These are phyloP conservation scores for Operophtera brumata DNA, from an alignment of 2,888 invertebrate species.

Conservation along the genomic window DNA sequence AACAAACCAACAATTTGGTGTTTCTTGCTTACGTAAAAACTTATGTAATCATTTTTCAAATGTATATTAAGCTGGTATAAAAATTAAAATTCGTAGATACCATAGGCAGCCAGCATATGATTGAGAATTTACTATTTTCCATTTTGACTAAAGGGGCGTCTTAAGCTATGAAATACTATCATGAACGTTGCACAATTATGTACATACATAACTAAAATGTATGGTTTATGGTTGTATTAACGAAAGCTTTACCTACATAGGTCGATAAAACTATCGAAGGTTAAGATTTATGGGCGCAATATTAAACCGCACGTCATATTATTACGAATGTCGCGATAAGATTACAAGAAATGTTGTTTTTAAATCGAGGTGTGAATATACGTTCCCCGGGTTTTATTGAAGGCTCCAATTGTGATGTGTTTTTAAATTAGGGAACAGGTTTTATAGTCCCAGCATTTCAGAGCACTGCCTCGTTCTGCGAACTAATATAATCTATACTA, in stretches of 20 bases:
- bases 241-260: conserved; percentile 3
- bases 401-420: background rate
- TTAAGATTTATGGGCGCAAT: conserved; percentile 31
- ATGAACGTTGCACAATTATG: background rate
- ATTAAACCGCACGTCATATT: conserved; percentile 26
- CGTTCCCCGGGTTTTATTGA: background rate
- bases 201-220: background rate
- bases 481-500: background rate
- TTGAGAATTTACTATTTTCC: too few species aligned
- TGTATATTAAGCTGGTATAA: too few species aligned
- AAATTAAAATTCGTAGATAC: too few species aligned
- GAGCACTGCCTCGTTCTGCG: background rate
- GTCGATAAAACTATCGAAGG: conserved; percentile 26
- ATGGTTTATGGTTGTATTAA: background rate
- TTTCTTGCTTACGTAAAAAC: too few species aligned
- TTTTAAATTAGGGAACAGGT: background rate
- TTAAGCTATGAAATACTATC: background rate
- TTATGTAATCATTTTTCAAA: too few species aligned
- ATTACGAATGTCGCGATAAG: conserved; percentile 30
- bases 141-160: too few species aligned
- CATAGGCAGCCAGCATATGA: too few species aligned
- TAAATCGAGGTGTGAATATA: conserved; percentile 2
- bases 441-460: background rate
- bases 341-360: conserved; percentile 14
- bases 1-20: too few species aligned